A percentile compares a stretch with the other conserved stretches of the same genome.
phyloP scores from a whole-genome alignment of 2,888 invertebrate genomes.

The Habroteleia sp. region DNA sequence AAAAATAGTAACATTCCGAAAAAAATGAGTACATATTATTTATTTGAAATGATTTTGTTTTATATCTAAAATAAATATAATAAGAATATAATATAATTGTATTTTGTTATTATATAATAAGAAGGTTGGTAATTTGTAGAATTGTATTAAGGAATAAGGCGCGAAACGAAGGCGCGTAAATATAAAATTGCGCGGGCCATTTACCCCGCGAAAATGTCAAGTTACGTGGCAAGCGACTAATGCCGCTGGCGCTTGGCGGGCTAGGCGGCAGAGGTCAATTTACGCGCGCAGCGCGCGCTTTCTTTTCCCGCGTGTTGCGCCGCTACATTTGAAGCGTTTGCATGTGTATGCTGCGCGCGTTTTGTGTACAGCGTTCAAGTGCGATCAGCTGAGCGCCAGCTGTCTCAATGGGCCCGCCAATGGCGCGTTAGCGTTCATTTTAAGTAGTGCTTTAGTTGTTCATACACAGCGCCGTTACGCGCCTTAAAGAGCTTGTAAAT shows the following conservation, averaged over 20 bases:
- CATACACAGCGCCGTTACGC: conserved; percentile 2
- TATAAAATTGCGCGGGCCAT: conserved; percentile 28
- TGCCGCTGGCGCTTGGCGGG: conserved; percentile 29
- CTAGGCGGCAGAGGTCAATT: conserved; percentile 31
- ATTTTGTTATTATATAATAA: no score
- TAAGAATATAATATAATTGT: no score
- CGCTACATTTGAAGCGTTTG: neutral
- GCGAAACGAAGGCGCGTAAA: conserved; percentile 7
- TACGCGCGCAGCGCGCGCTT: conserved; percentile 36
- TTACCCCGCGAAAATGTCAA: conserved; percentile 54
- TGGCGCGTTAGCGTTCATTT: conserved; percentile 10
- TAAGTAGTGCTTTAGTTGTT: neutral
- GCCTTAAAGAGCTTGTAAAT: neutral
- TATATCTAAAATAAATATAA: no score
- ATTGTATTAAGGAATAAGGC: no score
- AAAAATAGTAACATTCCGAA: no score
- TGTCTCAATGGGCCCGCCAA: conserved; percentile 40
- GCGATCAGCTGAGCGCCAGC: conserved; percentile 57
- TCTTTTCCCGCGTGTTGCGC: conserved; percentile 32
- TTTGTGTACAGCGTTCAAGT: conserved; percentile 13
- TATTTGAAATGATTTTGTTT: no score
- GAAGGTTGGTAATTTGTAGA: no score
- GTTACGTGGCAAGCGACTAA: conserved; percentile 55
- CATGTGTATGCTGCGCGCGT: conserved; percentile 16
- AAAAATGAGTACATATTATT: no score